These are phyloP conservation scores for Nicator chloris DNA, from an alignment of 2,113 vertebrate species.

Conservation along the genomic window DNA sequence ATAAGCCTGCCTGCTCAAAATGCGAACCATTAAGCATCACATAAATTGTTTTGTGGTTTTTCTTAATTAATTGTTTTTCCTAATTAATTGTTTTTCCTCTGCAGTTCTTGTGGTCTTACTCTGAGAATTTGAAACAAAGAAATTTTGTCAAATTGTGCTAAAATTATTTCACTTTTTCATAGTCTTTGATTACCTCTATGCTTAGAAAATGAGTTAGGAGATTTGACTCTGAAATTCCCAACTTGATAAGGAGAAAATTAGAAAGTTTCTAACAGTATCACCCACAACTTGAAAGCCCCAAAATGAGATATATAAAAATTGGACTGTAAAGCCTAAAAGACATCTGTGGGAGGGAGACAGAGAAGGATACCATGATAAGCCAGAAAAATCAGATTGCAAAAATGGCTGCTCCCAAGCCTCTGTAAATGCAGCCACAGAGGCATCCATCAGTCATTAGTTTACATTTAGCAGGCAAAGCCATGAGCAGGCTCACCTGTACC, in stretches of 20 bases:
- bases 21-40: neutral
- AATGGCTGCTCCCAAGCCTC: neutral
- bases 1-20: slow-evolving; percentile 1
- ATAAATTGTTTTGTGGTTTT: neutral
- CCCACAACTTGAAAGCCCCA: neutral
- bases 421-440: neutral
- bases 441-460: neutral
- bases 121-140: neutral
- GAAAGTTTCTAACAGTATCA: neutral
- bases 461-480: neutral
- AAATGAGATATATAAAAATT: neutral
- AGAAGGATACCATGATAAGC: neutral
- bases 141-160: neutral
- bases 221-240: neutral
- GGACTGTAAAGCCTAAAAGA: neutral
- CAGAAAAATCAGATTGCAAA: neutral
- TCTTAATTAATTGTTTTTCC: fast-evolving
- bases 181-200: neutral
- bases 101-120: neutral
- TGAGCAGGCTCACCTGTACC: neutral
- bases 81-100: fast-evolving
- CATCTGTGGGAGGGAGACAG: neutral
- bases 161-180: neutral
- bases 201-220: neutral
- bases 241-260: neutral